Conservation (phyloP, 2,113 vertebrate species). For the Tachuris rubrigastra region DNA sequence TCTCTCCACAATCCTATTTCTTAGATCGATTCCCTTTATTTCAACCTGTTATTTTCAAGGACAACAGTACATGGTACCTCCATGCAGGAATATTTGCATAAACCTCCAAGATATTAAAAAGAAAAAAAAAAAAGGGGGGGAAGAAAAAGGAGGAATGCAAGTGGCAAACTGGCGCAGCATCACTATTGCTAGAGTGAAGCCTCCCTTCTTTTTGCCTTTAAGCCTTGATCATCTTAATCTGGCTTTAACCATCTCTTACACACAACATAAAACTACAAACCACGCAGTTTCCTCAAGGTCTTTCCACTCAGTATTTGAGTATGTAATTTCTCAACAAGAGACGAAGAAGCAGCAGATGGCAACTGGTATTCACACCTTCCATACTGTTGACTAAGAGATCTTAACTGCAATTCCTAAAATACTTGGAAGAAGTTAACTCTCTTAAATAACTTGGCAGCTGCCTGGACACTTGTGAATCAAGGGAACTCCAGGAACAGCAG, state of each 20-base stretch:
- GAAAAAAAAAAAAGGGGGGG: background rate
- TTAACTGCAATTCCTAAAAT: background rate
- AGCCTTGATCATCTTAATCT: background rate
- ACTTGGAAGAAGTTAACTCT: background rate
- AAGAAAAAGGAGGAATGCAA: background rate
- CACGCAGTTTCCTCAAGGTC: background rate
- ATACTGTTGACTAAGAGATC: background rate
- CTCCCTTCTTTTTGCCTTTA: background rate
- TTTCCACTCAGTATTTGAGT: background rate
- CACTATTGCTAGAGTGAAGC: background rate
- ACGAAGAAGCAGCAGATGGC: background rate
- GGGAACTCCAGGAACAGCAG: background rate
- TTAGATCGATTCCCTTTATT: slow-evolving; percentile 34
- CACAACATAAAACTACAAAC: background rate
- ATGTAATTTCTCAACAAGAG: background rate
- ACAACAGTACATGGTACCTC: background rate
- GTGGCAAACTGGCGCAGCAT: background rate
- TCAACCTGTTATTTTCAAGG: slow-evolving; percentile 24
- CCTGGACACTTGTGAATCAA: background rate
- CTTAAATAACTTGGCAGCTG: background rate
- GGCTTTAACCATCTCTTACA: background rate
- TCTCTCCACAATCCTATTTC: background rate
- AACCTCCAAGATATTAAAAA: background rate
- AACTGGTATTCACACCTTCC: background rate
- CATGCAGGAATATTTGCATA: background rate